phyloP scores from a whole-genome alignment of 2,797 vertebrate genomes.

The Gymnoscopelus microlampas region DNA sequence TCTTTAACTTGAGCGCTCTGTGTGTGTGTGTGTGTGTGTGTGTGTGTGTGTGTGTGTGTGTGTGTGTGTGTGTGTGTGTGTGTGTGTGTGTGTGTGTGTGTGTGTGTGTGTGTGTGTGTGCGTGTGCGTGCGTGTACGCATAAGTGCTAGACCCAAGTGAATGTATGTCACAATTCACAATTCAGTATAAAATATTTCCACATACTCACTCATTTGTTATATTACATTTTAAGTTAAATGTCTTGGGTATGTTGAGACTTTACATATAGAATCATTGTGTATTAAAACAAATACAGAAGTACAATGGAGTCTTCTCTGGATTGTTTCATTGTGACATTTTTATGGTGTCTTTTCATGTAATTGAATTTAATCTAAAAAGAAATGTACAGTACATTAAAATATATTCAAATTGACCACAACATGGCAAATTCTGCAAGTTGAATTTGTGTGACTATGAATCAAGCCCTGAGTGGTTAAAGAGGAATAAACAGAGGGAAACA shows the following conservation, averaged over 20 bases:
- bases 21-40: too few relatives aligned
- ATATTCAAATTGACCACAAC: constrained; percentile 45
- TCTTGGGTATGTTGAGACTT: not conserved
- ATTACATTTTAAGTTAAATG: not conserved
- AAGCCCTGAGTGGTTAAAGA: constrained; percentile 61
- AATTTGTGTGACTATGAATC: constrained; percentile 69
- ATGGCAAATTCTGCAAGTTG: constrained; percentile 49
- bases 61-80: not conserved
- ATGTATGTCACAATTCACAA: constrained; percentile 1
- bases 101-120: too few relatives aligned
- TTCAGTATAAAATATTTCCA: constrained; percentile 1
- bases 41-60: too few relatives aligned
- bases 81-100: too few relatives aligned
- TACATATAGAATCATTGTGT: too few relatives aligned
- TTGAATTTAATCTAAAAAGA: too few relatives aligned
- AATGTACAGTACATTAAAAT: constrained; percentile 18
- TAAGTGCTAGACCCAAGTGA: constrained; percentile 12
- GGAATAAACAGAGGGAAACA: constrained; percentile 68
- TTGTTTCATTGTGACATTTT: too few relatives aligned
- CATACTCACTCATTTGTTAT: constrained; percentile 8
- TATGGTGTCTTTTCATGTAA: too few relatives aligned
- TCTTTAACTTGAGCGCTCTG: constrained; percentile 11
- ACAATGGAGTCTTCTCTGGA: too few relatives aligned
- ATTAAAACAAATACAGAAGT: too few relatives aligned
- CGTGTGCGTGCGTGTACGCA: too few relatives aligned